These are phyloP conservation scores for Galagoides demidoff DNA, from an alignment of 2,797 vertebrate species.

Conservation along the genomic window DNA sequence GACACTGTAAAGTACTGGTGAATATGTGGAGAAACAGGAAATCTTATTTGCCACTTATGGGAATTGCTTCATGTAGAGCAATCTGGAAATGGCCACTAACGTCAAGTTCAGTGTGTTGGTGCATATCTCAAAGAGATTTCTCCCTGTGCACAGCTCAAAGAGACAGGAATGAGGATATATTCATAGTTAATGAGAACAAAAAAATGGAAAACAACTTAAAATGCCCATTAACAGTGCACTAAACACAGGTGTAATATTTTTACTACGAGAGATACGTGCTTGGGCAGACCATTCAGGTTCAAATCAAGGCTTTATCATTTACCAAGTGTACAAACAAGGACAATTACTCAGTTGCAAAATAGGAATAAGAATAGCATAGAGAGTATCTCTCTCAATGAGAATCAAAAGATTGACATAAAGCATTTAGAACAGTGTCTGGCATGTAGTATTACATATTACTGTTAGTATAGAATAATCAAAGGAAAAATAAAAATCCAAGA, in stretches of 20 bases:
- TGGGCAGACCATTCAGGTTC: not conserved
- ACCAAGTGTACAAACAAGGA: not conserved
- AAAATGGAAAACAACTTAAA: not conserved
- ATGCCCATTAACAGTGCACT: not conserved
- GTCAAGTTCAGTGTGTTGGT: not conserved
- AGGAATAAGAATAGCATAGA: not conserved
- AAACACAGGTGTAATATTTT: not conserved
- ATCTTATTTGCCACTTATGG: fast-evolving
- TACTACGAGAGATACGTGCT: fast-evolving
- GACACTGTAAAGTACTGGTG: too few relatives aligned
- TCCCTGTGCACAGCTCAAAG: not conserved
- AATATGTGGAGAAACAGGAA: not conserved
- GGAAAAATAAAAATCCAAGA: not conserved
- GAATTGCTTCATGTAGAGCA: not conserved
- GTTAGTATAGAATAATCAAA: not conserved
- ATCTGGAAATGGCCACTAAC: not conserved
- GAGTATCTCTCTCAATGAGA: not conserved
- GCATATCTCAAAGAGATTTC: not conserved
- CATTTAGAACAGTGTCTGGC: not conserved
- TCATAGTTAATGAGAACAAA: not conserved
- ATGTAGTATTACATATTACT: not conserved
- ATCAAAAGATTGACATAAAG: not conserved
- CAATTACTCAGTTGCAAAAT: not conserved
- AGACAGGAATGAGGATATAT: not conserved
- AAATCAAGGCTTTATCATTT: not conserved